phyloP scores from a whole-genome alignment of 2,888 invertebrate species.

The Maniola hyperantus region DNA sequence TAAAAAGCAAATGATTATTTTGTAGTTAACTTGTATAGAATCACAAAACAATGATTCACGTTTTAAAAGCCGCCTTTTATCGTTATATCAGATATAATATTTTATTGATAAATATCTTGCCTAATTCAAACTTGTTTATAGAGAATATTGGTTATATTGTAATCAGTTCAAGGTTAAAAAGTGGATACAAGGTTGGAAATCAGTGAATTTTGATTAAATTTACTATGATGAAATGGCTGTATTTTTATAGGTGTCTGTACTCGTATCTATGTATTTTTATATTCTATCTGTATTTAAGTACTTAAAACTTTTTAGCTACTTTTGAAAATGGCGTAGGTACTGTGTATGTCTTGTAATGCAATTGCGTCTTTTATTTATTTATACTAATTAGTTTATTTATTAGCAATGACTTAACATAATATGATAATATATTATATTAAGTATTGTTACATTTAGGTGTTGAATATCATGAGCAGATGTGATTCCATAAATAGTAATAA shows the following conservation, averaged over 20 bases:
- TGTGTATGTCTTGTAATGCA: not conserved
- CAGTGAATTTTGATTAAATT: not conserved
- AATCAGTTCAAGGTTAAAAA: not conserved
- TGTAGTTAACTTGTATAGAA: not conserved
- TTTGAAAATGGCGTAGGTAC: not conserved
- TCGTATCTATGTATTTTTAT: slow-evolving; percentile 3
- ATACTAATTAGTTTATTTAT: slow-evolving; percentile 12
- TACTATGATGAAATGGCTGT: not conserved
- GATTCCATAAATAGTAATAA: slow-evolving; percentile 26
- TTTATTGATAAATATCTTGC: not conserved
- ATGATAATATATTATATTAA: slow-evolving; percentile 11
- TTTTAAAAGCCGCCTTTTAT: slow-evolving; percentile 4
- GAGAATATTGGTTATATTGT: not conserved
- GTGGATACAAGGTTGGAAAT: not conserved
- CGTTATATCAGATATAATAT: not conserved
- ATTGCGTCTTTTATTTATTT: not conserved
- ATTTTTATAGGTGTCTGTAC: slow-evolving; percentile 7
- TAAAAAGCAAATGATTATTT: not conserved
- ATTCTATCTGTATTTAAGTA: not conserved
- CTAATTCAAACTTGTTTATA: not conserved
- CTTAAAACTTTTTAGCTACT: slow-evolving; percentile 3
- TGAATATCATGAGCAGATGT: slow-evolving; percentile 37
- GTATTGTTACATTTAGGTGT: slow-evolving; percentile 19
- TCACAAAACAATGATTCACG: not conserved
- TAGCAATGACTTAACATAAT: not conserved